A percentile compares a stretch with the other conserved stretches of the same genome.
Evolutionary conservation across 2,797 vertebrate genomes (phyloP).

Genomic region (Sebastes taczanowskii): DNA sequence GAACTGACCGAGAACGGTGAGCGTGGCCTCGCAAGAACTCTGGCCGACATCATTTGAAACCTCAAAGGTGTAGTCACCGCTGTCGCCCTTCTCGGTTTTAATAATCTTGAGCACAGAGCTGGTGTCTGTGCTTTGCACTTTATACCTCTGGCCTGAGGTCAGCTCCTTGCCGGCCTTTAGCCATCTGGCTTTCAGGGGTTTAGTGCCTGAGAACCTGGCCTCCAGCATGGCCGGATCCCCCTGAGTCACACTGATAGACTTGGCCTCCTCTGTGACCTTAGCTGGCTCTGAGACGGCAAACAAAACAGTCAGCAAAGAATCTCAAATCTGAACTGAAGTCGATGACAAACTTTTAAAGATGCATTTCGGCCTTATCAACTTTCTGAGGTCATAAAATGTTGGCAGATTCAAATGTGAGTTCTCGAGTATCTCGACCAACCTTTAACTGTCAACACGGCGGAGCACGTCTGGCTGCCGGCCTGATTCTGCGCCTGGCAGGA

Average conservation of each 20-base stretch:
- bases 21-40: constrained; percentile 88
- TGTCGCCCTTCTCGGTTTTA: constrained; percentile 89
- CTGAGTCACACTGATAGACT: constrained; percentile 95
- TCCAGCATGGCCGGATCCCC: constrained; percentile 96
- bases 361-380: background rate
- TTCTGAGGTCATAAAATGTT: background rate
- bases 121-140: constrained; percentile 90
- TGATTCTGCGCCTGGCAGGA: constrained; percentile 97
- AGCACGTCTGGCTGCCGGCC: constrained; percentile 94
- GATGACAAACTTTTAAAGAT: background rate
- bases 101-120: constrained; percentile 92
- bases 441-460: constrained; percentile 92
- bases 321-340: background rate
- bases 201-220: constrained; percentile 94
- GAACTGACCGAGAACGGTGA: constrained; percentile 93
- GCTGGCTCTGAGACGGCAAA: constrained; percentile 90
- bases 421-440: constrained; percentile 83
- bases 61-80: constrained; percentile 92
- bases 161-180: constrained; percentile 90
- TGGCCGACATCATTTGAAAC: constrained; percentile 94
- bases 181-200: constrained; percentile 91
- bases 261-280: constrained; percentile 90
- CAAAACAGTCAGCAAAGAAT: constrained; percentile 57
- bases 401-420: background rate
- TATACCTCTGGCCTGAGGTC: constrained; percentile 87